Percentiles rank a stretch among this genome's conserved stretches.
These are phyloP conservation scores for Sycophaga agraensis DNA, from an alignment of 1,140 invertebrate species.

Conservation along the genomic window DNA sequence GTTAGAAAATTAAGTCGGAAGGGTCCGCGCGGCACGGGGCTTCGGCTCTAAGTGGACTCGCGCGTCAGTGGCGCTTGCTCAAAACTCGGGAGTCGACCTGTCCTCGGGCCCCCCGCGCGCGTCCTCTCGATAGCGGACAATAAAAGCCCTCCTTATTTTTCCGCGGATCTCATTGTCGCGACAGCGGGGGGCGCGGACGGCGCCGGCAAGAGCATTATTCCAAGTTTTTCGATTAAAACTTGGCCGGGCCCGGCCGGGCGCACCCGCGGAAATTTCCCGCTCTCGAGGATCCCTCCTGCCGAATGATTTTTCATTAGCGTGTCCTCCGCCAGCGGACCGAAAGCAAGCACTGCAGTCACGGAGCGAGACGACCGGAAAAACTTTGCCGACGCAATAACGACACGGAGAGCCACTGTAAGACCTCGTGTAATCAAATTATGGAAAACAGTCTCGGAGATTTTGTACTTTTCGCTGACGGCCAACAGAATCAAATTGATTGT, in stretches of 20 bases:
- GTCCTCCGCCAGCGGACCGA: background rate
- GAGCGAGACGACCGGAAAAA: background rate
- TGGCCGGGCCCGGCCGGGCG: background rate
- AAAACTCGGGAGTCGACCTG: no score
- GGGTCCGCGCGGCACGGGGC: no score
- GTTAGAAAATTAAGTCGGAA: slow-evolving; percentile 14
- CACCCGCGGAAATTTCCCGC: background rate
- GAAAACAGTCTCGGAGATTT: no score
- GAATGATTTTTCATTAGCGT: background rate
- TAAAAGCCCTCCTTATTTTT: slow-evolving; percentile 1
- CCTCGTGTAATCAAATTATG: background rate
- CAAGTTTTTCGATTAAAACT: slow-evolving; percentile 30
- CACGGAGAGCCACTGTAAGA: background rate
- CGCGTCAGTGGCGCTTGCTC: no score
- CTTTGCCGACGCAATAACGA: background rate
- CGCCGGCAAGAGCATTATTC: background rate
- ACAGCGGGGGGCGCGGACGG: background rate
- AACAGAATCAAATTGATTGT: no score
- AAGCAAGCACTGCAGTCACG: background rate
- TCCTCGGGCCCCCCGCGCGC: no score
- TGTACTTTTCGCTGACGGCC: no score
- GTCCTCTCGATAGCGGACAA: background rate
- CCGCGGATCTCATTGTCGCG: slow-evolving; percentile 6
- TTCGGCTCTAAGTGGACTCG: no score
- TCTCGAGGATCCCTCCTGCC: background rate